Percentiles rank a stretch among this genome's conserved stretches.
These are phyloP conservation scores for Ricordea florida DNA, from an alignment of 92 coral and sea anemone genomes.

Conservation along the genomic window DNA sequence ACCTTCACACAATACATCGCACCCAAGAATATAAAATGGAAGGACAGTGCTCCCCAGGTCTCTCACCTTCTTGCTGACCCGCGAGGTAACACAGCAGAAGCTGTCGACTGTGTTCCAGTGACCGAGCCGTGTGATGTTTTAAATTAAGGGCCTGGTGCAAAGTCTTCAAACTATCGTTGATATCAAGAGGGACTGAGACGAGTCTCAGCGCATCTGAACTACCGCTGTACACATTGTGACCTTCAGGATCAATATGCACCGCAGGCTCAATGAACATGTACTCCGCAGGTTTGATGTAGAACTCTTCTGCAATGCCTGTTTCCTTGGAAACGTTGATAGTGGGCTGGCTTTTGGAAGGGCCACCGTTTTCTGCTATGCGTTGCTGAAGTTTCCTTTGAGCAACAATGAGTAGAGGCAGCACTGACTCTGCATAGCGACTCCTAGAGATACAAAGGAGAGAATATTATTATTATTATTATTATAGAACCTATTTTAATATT, in stretches of 20 bases:
- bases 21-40: not conserved
- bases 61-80: slow-evolving; percentile 82
- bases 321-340: slow-evolving; percentile 67
- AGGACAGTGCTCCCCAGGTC: not conserved
- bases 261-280: slow-evolving; percentile 89
- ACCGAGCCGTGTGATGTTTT: slow-evolving; percentile 92
- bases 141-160: slow-evolving; percentile 79
- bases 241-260: slow-evolving; percentile 95
- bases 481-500: too few relatives aligned
- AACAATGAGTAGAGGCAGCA: slow-evolving; percentile 83
- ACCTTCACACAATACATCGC: not conserved
- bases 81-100: slow-evolving; percentile 92
- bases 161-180: slow-evolving; percentile 69
- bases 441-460: slow-evolving; percentile 21
- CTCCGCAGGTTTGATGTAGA: slow-evolving; percentile 67
- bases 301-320: slow-evolving; percentile 81
- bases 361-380: slow-evolving; percentile 75
- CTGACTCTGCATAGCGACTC: slow-evolving; percentile 91
- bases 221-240: slow-evolving; percentile 94
- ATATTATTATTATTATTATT: too few relatives aligned
- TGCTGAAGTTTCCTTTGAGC: slow-evolving; percentile 83
- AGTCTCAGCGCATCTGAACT: slow-evolving; percentile 82
- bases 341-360: slow-evolving; percentile 84
- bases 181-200: slow-evolving; percentile 88
- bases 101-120: slow-evolving; percentile 93